Evolutionary conservation across 2,113 vertebrate species (phyloP).

Genomic region (Pelvicachromis taeniatus): DNA sequence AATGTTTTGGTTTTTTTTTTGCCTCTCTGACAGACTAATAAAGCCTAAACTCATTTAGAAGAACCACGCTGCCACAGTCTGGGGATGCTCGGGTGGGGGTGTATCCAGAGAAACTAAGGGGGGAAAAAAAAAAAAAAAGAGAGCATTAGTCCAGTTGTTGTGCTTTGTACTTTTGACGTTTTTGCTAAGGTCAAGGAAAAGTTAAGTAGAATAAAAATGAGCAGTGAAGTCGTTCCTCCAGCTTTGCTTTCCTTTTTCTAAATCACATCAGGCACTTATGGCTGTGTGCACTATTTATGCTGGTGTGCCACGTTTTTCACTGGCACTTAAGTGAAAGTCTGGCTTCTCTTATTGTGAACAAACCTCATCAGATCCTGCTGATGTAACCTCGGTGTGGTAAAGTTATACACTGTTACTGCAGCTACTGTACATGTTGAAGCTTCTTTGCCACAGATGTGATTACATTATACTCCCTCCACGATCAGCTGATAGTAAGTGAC

Average conservation of each 20-base stretch:
- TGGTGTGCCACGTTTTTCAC: not conserved
- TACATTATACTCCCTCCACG: not conserved
- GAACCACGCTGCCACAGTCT: slow-evolving; percentile 6
- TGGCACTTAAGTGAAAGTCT: not conserved
- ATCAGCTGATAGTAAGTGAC: not conserved
- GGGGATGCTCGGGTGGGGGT: not conserved
- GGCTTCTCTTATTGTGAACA: not conserved
- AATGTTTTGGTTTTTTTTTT: not conserved
- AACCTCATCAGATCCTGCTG: not conserved
- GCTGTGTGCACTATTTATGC: not conserved
- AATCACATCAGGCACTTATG: not conserved
- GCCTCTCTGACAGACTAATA: slow-evolving; percentile 40
- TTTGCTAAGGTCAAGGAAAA: slow-evolving; percentile 36
- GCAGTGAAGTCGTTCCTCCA: not conserved
- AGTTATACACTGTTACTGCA: not conserved
- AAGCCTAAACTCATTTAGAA: slow-evolving; percentile 53
- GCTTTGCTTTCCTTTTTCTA: not conserved
- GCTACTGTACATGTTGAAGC: not conserved
- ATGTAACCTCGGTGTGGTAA: not conserved
- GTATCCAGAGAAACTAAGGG: not conserved
- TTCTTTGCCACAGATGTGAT: not conserved
- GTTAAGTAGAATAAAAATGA: slow-evolving; percentile 16
- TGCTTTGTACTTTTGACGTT: not conserved
- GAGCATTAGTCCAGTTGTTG: slow-evolving; percentile 28
- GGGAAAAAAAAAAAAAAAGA: not conserved